Base-by-base conservation (phyloP, 2,113 vertebrate species). In the Ovis canadensis region DNA sequence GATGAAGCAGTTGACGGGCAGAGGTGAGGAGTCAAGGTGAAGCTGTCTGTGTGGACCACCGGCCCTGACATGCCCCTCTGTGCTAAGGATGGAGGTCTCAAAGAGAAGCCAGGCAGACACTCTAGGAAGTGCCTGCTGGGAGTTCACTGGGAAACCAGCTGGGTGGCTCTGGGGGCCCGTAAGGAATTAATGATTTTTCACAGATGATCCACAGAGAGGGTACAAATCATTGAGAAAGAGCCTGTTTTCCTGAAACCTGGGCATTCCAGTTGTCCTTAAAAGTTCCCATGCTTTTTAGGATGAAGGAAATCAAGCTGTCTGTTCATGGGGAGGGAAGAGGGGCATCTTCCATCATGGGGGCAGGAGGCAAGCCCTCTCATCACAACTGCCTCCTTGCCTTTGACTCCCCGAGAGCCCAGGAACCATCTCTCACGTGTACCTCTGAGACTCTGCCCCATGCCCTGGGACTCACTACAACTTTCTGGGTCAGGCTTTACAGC, bases 131-230 rank as follows among this genome's bases (percentile, higher is more conserved):
- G 57, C 40, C 31, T 16, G 21, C 48, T 80, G 82, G 91, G 92
- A 82, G 78, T 45, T 14, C 43, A 52, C 33, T 4, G 27, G 55
- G 81, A 23, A 94, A 40, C 1, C 3, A 85, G 64, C 43, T 57
- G 88, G 77, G 93, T 57, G 64, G 52, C 40, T 81, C 45, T 19
- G 77, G 62, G 74, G 67, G 19, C 23, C 86, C 92, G 91, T 94
- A 90, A 95, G 64, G 57, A 81, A 97, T 94, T 59, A 94, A 11
- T 2, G 6, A 27, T 92, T 84, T 74, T 59, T 77, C 88, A 48
- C 57, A 81, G 87, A 85, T 55, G 77, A 88, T 43, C 84, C 52
- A 1, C 25, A 48, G 27, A 40, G 50, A 83, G 77, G n/a, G 90
- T 55, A 45, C 43, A 82, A 55, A 8, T 71, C 50, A 52, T 12